Evolutionary conservation across 2,797 vertebrate genomes (phyloP).

Genomic region (Taeniopygia guttata): DNA sequence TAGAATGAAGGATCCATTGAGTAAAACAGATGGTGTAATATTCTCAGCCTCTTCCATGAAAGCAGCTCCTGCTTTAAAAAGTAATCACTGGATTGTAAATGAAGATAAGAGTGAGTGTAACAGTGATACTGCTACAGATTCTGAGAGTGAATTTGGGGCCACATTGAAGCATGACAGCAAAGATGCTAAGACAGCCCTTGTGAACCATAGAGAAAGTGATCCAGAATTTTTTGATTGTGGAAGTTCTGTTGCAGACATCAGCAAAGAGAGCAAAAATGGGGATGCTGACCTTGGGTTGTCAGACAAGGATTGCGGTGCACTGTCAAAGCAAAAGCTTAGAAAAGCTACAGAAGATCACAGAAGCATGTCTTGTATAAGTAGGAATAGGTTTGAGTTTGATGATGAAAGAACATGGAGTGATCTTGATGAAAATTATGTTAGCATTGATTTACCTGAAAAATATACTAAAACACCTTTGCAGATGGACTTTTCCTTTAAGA

Average conservation of each 20-base stretch:
- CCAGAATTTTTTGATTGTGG: conserved; percentile 34
- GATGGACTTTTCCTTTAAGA: conserved; percentile 13
- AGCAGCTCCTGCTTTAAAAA: conserved; percentile 1
- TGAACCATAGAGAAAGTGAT: conserved; percentile 36
- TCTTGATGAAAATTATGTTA: conserved; percentile 75
- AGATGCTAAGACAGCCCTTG: not conserved
- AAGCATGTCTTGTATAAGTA: not conserved
- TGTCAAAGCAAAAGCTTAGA: conserved; percentile 56
- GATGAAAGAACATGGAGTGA: conserved; percentile 94
- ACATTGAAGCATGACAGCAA: conserved; percentile 46
- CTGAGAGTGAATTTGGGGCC: conserved; percentile 61
- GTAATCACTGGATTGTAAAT: conserved; percentile 10
- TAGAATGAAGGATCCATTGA: not conserved
- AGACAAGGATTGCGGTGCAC: conserved; percentile 57
- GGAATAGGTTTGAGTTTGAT: conserved; percentile 82
- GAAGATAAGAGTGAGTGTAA: not conserved
- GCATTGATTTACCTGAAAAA: conserved; percentile 40
- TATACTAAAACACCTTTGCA: conserved; percentile 10
- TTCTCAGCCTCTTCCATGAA: not conserved
- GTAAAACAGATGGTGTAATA: not conserved
- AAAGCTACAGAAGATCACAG: not conserved
- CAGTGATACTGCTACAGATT: conserved; percentile 36
- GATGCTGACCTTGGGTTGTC: conserved; percentile 66
- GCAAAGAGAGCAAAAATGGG: conserved; percentile 40
- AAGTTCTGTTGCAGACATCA: not conserved